phyloP scores from a whole-genome alignment of 30 jellyfish, hydroid and myxozoan genomes.

The Nemopilema nomurai region DNA sequence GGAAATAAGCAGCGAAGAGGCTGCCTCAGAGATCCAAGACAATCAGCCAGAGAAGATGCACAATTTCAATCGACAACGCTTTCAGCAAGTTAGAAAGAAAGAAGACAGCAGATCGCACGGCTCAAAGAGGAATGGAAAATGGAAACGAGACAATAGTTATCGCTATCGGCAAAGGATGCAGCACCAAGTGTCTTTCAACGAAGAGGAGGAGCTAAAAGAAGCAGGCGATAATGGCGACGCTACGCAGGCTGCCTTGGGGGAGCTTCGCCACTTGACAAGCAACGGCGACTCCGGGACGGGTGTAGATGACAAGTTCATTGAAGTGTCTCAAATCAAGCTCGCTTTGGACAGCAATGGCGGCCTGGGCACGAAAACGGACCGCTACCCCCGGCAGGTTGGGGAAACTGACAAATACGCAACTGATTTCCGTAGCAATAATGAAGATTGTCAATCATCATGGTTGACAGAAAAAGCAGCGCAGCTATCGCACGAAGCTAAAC shows the following conservation, averaged over 20 bases:
- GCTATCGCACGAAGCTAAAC: background rate
- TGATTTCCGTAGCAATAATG: background rate
- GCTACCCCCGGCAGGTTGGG: background rate
- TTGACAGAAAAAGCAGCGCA: background rate
- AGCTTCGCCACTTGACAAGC: too few species aligned
- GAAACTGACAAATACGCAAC: background rate
- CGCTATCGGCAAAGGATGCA: conserved; percentile 50
- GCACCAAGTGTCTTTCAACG: conserved; percentile 58
- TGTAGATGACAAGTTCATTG: too few species aligned
- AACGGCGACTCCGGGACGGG: background rate
- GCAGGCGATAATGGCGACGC: background rate
- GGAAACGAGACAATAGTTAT: conserved; percentile 61
- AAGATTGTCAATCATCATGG: background rate
- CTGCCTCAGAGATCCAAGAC: background rate
- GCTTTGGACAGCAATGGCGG: too few species aligned
- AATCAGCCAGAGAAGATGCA: background rate
- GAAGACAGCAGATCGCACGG: conserved; percentile 18
- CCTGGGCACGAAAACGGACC: too few species aligned
- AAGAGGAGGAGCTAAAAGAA: conserved; percentile 28
- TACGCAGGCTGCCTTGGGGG: background rate
- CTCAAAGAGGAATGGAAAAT: conserved; percentile 30
- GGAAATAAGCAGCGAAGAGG: background rate
- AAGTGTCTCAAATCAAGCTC: too few species aligned
- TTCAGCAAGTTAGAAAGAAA: conserved; percentile 23
- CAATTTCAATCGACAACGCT: conserved; percentile 50